Conservation (phyloP, 2,113 vertebrate genomes). For the Microtus pennsylvanicus region DNA sequence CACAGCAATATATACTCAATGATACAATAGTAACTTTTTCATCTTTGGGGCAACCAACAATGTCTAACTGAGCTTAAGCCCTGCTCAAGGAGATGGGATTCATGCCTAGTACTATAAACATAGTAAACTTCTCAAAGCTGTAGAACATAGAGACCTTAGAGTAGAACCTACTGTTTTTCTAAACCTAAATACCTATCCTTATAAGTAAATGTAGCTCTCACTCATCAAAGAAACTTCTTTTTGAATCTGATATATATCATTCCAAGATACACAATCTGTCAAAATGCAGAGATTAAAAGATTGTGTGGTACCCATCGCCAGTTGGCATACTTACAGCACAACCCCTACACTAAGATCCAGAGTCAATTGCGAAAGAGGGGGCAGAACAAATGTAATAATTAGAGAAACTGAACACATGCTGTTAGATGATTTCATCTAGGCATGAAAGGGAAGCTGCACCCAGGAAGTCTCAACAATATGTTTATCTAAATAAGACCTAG, state of each 20-base stretch:
- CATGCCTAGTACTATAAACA: neutral
- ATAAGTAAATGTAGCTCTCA: neutral
- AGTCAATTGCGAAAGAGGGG: neutral
- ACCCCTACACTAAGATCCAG: neutral
- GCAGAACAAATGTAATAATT: neutral
- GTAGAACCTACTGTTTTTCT: neutral
- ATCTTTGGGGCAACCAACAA: neutral
- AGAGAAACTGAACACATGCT: neutral
- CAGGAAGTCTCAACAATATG: neutral
- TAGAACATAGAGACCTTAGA: neutral
- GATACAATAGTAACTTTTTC: neutral
- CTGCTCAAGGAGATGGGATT: neutral
- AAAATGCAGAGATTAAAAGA: neutral
- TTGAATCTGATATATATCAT: neutral
- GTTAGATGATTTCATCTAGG: neutral
- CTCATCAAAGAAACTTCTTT: neutral
- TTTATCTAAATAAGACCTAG: neutral
- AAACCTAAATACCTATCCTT: neutral
- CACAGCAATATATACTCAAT: neutral
- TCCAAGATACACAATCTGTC: neutral
- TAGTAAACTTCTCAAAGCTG: neutral
- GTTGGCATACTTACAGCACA: neutral
- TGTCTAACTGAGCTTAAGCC: neutral
- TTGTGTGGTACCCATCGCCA: neutral
- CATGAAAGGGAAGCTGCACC: neutral